These are phyloP conservation scores for Capitella teleta DNA, from an alignment of 1,140 invertebrate species.

Conservation along the genomic window DNA sequence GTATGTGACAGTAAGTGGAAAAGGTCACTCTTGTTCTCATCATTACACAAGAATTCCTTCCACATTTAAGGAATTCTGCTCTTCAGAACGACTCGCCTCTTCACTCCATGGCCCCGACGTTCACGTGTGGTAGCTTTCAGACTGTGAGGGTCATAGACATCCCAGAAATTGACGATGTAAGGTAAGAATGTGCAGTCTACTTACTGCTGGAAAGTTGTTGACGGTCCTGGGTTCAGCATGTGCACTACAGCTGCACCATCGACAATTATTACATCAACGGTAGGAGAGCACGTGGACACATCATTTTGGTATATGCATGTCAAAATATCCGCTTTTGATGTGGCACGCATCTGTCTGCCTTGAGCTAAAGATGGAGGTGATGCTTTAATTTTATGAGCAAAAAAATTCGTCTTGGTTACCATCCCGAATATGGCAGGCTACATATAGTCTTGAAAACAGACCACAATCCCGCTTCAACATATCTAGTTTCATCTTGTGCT, in stretches of 20 bases:
- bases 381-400: conserved; percentile 5
- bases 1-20: neutral
- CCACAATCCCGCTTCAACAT: no score
- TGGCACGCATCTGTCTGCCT: neutral
- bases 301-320: neutral
- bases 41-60: neutral
- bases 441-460: conserved; percentile 7
- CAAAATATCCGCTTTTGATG: conserved; percentile 1
- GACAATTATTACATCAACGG: conserved; percentile 10
- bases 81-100: conserved; percentile 3
- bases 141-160: conserved; percentile 14
- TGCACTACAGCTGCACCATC: conserved; percentile 14
- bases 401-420: conserved; percentile 10
- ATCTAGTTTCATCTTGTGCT: neutral
- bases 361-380: conserved; percentile 9
- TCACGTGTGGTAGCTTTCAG: conserved; percentile 9
- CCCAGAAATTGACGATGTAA: conserved; percentile 9
- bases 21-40: neutral
- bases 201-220: conserved; percentile 15
- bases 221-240: conserved; percentile 10
- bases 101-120: conserved; percentile 11
- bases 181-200: conserved; percentile 6
- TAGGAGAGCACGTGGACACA: neutral
- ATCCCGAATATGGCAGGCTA: conserved; percentile 14
- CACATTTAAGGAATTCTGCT: conserved; percentile 1